Evolutionary conservation across 2,113 vertebrate species (phyloP).

Genomic region (Cyanoliseus patagonus): DNA sequence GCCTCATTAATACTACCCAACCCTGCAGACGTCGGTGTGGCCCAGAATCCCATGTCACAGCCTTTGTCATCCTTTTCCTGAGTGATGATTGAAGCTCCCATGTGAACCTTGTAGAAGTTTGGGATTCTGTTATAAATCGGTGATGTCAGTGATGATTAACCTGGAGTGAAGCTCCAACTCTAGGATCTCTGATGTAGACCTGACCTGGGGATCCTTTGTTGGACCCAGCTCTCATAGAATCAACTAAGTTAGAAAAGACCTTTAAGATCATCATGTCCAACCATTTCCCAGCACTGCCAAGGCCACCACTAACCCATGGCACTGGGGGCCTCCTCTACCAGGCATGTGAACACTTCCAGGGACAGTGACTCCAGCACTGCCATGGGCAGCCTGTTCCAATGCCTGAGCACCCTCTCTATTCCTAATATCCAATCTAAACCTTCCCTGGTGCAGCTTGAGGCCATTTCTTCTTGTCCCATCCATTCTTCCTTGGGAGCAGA

Average conservation of each 20-base stretch:
- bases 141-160: background rate
- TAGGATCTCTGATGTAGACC: background rate
- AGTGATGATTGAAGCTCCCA: accelerated
- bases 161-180: background rate
- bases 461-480: background rate
- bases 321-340: background rate
- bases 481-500: background rate
- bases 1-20: background rate
- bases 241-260: background rate
- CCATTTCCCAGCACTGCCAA: background rate
- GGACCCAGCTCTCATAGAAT: background rate
- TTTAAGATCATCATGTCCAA: background rate
- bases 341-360: background rate
- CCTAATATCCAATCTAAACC: background rate
- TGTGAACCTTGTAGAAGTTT: background rate
- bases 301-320: background rate
- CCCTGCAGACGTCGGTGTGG: background rate
- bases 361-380: background rate
- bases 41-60: background rate
- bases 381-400: background rate
- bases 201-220: accelerated
- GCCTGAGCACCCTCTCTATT: background rate
- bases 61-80: background rate
- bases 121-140: background rate
- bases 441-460: background rate